Evolutionary conservation across 2,113 vertebrate species (phyloP), one percentile per base, ranked within the genome.

Genomic region (Emydura subglobosa): DNA sequence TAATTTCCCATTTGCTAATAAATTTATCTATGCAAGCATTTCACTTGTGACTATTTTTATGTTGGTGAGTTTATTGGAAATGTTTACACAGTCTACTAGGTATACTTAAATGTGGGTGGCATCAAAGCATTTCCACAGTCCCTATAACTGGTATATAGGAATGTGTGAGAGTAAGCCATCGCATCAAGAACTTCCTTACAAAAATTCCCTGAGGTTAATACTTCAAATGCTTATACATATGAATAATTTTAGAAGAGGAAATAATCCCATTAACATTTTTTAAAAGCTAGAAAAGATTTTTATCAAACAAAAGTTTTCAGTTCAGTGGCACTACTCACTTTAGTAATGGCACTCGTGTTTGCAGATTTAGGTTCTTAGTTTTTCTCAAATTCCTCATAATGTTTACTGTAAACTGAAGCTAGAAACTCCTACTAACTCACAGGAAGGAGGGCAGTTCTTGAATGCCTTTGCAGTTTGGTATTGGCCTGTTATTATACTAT

Each of bases 1-100:
- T 96, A 95, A 96, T 72, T 51, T 27, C 93, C 93, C 93, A 31
- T 98, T 96, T 95, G 96, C 96, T 96, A 97, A 97, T 97, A 97
- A 96, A 96, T 95, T 96, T 94, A 95, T 93, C 47, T 54, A 87
- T 95, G 83, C 61, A 19, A 96, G 92, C 83, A 93, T 34, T 53
- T 49, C 88, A 93, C 47, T 50, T 27, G 82, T 95, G 93, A 29
- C 82, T 89, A 1, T 1, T 91, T 42, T 31, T 57, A n/a, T 92
- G 29, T 50, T 74, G 12, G 0, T 76, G 74, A 49, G 49, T n/a
- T 29, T 59, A 0, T 21, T 42, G 49, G 53, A 55, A 44, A 0
- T 31, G 1, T 57, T 94, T 47, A 65, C 44, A 54, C 42, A 78
- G 50, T 24, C 51, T 55, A n/a, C 8, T 76, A 29, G 2, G 5